Evolutionary conservation across 2,888 invertebrate species (phyloP).

Genomic region (Oscheius sp.): DNA sequence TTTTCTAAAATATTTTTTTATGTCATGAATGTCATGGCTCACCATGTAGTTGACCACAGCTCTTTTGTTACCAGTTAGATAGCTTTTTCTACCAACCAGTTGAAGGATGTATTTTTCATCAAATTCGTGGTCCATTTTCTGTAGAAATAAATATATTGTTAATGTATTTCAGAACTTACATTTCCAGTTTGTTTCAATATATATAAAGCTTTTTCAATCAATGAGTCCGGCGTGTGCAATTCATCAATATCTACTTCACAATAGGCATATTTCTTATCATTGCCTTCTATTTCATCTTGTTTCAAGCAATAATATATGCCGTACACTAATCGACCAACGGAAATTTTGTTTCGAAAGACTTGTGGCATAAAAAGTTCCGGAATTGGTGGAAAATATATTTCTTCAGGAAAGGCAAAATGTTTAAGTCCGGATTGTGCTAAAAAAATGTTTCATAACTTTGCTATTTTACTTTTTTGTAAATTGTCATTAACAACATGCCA

Average conservation of each 20-base stretch:
- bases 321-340: conserved; percentile 31
- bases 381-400: conserved; percentile 33
- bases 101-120: conserved; percentile 61
- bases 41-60: conserved; percentile 53
- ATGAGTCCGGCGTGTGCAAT: conserved; percentile 22
- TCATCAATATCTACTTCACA: conserved; percentile 14
- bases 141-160: neutral
- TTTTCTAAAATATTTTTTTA: conserved; percentile 48
- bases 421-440: conserved; percentile 36
- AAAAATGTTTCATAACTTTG: neutral
- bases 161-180: neutral
- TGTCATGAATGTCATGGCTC: too few species aligned
- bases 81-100: conserved; percentile 60
- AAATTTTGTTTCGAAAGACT: neutral
- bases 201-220: conserved; percentile 29
- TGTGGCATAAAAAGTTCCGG: neutral
- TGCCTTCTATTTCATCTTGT: conserved; percentile 15
- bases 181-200: conserved; percentile 24
- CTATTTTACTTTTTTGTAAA: neutral
- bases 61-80: conserved; percentile 48
- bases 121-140: conserved; percentile 45
- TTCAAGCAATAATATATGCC: conserved; percentile 43
- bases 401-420: conserved; percentile 69
- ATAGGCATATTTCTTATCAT: conserved; percentile 14
- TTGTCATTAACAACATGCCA: conserved; percentile 25